A percentile compares a stretch with the other conserved stretches of the same genome.
phyloP scores from a whole-genome alignment of 2,888 invertebrate species.

The Punctoribates punctum region DNA sequence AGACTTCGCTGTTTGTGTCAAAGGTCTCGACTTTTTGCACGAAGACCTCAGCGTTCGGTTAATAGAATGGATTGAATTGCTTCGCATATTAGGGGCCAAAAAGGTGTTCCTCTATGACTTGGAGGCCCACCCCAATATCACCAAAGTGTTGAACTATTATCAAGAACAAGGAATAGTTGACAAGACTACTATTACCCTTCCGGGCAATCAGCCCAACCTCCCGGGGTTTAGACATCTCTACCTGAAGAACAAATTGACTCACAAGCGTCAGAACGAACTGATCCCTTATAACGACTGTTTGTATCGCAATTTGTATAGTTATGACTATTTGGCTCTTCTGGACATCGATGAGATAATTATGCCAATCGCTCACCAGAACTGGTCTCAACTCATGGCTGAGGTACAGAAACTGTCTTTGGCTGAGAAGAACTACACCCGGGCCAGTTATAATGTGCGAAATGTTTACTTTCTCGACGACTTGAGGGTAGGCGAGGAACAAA shows the following conservation, averaged over 20 bases:
- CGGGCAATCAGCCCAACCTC: slow-evolving; percentile 57
- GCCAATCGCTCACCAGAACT: slow-evolving; percentile 62
- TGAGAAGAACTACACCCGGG: slow-evolving; percentile 64
- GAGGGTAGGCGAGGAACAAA: slow-evolving; percentile 59
- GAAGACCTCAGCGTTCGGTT: slow-evolving; percentile 83
- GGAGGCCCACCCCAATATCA: slow-evolving; percentile 79
- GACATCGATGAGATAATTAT: slow-evolving; percentile 71
- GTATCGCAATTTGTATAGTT: slow-evolving; percentile 65
- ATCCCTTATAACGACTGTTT: slow-evolving; percentile 74
- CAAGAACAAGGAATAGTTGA: slow-evolving; percentile 57
- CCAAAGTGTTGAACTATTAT: slow-evolving; percentile 67
- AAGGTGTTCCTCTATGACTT: slow-evolving; percentile 87
- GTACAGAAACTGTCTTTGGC: slow-evolving; percentile 60
- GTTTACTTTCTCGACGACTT: slow-evolving; percentile 88
- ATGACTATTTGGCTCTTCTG: slow-evolving; percentile 65
- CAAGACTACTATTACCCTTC: slow-evolving; percentile 60
- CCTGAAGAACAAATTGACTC: slow-evolving; percentile 60
- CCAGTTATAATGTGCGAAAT: slow-evolving; percentile 82
- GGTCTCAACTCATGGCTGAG: slow-evolving; percentile 61
- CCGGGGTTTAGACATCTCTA: slow-evolving; percentile 54
- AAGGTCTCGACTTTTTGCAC: slow-evolving; percentile 86
- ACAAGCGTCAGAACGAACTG: slow-evolving; percentile 67
- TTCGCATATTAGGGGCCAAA: slow-evolving; percentile 79
- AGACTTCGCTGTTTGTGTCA: slow-evolving; percentile 86
- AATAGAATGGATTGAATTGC: slow-evolving; percentile 89